These are phyloP conservation scores for Brevipalpus yothersi DNA, from an alignment of 1,140 invertebrate species.

Conservation along the genomic window DNA sequence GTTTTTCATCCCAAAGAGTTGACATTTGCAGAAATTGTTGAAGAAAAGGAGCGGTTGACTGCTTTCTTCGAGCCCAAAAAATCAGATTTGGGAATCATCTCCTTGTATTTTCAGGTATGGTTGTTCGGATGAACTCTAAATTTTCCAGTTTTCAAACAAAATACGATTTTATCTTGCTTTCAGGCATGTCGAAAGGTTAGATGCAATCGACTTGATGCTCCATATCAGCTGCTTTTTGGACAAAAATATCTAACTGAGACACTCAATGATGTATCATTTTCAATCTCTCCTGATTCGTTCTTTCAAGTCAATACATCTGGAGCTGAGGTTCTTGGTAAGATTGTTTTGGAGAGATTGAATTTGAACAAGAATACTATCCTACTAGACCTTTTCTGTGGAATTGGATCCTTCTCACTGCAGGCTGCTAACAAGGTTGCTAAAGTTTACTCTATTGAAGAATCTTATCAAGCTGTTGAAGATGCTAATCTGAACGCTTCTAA, in stretches of 20 bases:
- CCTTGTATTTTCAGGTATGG: not conserved
- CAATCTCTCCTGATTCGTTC: slow-evolving; percentile 76
- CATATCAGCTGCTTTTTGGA: not conserved
- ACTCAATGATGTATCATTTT: slow-evolving; percentile 53
- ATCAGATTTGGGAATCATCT: not conserved
- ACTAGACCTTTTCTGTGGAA: slow-evolving; percentile 87
- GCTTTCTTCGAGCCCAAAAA: not conserved
- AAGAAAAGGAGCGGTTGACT: slow-evolving; percentile 19
- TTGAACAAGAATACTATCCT: slow-evolving; percentile 37
- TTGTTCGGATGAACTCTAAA: not conserved
- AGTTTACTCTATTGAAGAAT: not conserved
- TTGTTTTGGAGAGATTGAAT: slow-evolving; percentile 38
- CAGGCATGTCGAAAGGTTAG: not conserved
- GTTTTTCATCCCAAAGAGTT: slow-evolving; percentile 33
- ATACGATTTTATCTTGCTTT: not conserved
- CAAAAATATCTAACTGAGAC: slow-evolving; percentile 40
- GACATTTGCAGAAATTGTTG: slow-evolving; percentile 28
- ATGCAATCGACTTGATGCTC: not conserved
- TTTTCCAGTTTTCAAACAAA: not conserved
- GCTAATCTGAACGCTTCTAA: not conserved
- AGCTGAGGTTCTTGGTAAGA: slow-evolving; percentile 59
- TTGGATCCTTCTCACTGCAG: slow-evolving; percentile 62
- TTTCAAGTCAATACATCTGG: slow-evolving; percentile 65
- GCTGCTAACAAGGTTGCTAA: slow-evolving; percentile 27
- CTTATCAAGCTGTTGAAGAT: not conserved